Evolutionary conservation across 2,797 vertebrate genomes (phyloP), one percentile per base, ranked within the genome.

Genomic region (Pangasius larnaudii): DNA sequence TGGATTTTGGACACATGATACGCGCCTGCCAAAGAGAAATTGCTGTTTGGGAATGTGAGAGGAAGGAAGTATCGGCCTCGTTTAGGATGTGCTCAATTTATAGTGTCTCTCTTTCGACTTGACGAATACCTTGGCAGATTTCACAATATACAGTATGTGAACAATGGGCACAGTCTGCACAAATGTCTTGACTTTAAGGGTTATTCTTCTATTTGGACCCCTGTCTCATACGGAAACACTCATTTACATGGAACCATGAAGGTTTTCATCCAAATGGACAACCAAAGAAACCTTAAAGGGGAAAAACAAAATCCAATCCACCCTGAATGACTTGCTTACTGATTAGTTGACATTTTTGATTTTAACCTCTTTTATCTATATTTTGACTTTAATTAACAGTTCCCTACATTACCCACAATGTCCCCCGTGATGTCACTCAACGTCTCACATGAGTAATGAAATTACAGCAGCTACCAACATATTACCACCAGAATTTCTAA

Each of bases 1-100:
- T 85, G 67, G 78, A 79, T 84, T 86, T 88, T 86, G 80, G 87
- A 90, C 75, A 90, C 69, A 78, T 85, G 87, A 91, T 87, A 89
- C 56, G 13, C n/a, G 71, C 58, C 84, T 86, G 87, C 56, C 84
- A 58, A 59, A 56, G 87, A 51, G 67, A 88, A 81, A 85, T 85
- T 89, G 53, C 90, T 77, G 90, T 85, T 87, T 90, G 83, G 81
- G 74, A 86, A 90, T 79, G 83, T 53, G 56, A 87, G 81, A 90
- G 80, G 88, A 88, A 86, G 67, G 88, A 83, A 91, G 88, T 88
- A 88, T 87, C 78, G 49, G 80, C 84, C 87, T 90, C 56, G 58
- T 84, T 87, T 61, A 85, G 49, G 59, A 90, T 87, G 63, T 80
- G 75, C 58, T 84, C 63, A n/a, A 65, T 88, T 86, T 75, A 79